Base-by-base conservation (phyloP, 2,113 vertebrate species). In the Ancistrus triradiatus region DNA sequence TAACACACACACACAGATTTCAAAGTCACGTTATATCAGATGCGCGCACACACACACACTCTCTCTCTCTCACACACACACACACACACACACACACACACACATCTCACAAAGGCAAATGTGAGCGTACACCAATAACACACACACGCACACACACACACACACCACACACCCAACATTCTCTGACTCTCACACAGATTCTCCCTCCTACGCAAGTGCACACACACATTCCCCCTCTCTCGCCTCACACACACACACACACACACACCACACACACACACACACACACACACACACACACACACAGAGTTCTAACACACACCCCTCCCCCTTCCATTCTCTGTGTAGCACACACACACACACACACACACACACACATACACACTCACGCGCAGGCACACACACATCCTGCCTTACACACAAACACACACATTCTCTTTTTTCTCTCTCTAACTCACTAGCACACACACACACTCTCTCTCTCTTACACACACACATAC, bases 161-260 rank as follows among this genome's bases (percentile, higher is more conserved):
- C 51, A 69, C 53, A 66, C 31, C 53, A 50, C 58, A 58, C 65
- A 63, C 37, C n/a, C n/a, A n/a, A 61, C 42, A 67, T 47, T 52
- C 44, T 60, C 65, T 22, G 40, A 51, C 65, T 60, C 47, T 67
- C 70, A 77, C 63, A 78, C 74, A 28, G 70, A 77, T 78, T 77
- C 75, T 71, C 71, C 74, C 74, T 76, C 77, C 73, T 76, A 79
- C 78, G 68, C 75, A 79, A 61, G 66, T 68, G 50, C 56, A 69
- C 63, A 66, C 76, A 69, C 78, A 31, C 27, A 31, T 53, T 63
- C 35, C 59, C 59, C 53, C 44, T 63, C 61, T 69, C 44, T 49
- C 44, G 13, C 22, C 59, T 17, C 69, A 46, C 31, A 31, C 55
- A 18, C 53, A 47, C 50, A 44, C 35, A 66, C 61, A 55, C 61